Percentiles rank a stretch among this genome's conserved stretches.
phyloP scores from a whole-genome alignment of 2,113 vertebrate species.

The Peromyscus polionotus region DNA sequence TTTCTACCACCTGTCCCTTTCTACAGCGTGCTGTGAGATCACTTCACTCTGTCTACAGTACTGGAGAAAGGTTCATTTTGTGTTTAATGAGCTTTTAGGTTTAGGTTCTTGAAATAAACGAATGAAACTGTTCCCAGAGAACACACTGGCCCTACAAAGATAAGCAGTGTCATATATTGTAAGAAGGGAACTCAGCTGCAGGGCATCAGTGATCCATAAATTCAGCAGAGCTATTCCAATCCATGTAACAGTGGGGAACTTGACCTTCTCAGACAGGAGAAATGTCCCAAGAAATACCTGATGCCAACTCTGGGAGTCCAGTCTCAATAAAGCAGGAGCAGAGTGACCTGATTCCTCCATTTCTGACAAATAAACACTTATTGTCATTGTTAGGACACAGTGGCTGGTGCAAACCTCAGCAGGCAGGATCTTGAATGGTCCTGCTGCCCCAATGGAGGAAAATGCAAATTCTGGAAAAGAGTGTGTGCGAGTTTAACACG shows the following conservation, averaged over 20 bases:
- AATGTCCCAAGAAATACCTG: not conserved
- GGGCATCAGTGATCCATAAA: not conserved
- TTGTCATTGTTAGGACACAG: not conserved
- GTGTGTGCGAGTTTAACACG: fast-evolving
- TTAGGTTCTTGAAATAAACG: not conserved
- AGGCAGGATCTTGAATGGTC: not conserved
- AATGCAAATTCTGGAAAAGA: not conserved
- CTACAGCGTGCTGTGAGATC: not conserved
- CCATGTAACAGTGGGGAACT: not conserved
- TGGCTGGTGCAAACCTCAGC: not conserved
- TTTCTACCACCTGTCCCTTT: not conserved
- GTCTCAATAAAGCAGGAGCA: not conserved
- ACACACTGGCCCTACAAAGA: not conserved
- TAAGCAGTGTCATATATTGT: not conserved
- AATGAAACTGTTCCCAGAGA: not conserved
- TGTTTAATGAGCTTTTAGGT: not conserved
- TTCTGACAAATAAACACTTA: not conserved
- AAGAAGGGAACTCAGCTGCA: not conserved
- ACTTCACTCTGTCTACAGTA: not conserved
- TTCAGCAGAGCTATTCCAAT: not conserved
- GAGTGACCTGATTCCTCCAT: not conserved
- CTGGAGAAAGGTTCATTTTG: not conserved
- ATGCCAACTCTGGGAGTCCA: not conserved
- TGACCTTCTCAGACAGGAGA: not conserved
- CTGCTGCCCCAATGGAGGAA: not conserved